Evolutionary conservation across 2,888 invertebrate genomes (phyloP), one percentile per base, ranked within the genome.

Genomic region (Drepana falcataria): DNA sequence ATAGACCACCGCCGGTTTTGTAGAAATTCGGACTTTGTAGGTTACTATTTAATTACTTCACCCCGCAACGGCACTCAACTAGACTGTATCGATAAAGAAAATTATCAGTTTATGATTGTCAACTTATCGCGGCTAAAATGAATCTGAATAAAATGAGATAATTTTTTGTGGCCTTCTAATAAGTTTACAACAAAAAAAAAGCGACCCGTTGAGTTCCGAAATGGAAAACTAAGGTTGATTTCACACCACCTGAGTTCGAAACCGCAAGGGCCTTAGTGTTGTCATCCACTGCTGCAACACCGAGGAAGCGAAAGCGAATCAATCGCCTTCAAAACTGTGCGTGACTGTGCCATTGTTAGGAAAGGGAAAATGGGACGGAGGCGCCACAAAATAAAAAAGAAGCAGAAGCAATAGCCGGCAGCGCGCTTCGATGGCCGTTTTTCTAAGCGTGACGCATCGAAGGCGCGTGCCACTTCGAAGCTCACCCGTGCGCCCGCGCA

Each of bases 301-400:
- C 68, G 79, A 75, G 83, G 85, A 86, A 85, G 83, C 87, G 90
- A 91, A 91, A 91, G 91, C 91, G 89, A 85, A 87, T 86, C 86
- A 84, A 87, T 88, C 78, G 85, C 69, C 76, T 80, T 81, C 77
- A 79, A 80, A 70, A 72, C 72, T 75, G 77, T 81, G 87, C 89
- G 89, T 89, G 87, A 88, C 86, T 82, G 85, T 83, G 85, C 87
- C 82, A 85, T 87, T 87, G 87, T 90, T 86, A 77, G 79, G 81
- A 84, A 88, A 88, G 81, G 79, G 83, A 86, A 87, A 89, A 87
- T 83, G 68, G 88, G 85, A 83, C 86, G 75, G 75, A 81, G 77
- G 72, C 71, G 64, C 75, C 76, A 73, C 77, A 79, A 83, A 87
- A 87, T 83, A 82, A 77, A 76, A 83, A 83, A 79, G 83, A 87